Conservation (phyloP, 2,797 vertebrate species). For the Lates japonicus region DNA sequence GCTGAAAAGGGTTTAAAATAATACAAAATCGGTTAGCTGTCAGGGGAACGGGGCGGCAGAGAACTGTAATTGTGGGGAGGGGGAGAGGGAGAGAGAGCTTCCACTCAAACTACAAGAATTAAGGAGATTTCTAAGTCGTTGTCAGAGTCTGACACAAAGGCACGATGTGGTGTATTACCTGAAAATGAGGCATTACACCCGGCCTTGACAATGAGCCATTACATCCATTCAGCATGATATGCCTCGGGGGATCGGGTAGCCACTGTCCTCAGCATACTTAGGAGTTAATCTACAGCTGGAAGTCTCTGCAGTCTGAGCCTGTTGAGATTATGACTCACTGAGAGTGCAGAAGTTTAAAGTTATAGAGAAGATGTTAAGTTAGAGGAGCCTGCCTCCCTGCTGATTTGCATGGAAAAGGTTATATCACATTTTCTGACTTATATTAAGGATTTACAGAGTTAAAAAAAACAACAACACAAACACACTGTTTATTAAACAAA, state of each 20-base stretch:
- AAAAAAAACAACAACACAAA: not conserved
- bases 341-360: not conserved
- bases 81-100: slow-evolving; percentile 14
- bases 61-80: slow-evolving; percentile 43
- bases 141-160: slow-evolving; percentile 48
- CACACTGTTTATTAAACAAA: not conserved
- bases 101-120: slow-evolving; percentile 56
- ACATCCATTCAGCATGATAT: slow-evolving; percentile 34
- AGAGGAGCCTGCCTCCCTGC: not conserved
- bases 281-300: slow-evolving; percentile 2
- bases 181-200: slow-evolving; percentile 38
- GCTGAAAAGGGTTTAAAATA: slow-evolving; percentile 57
- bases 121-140: slow-evolving; percentile 56
- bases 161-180: slow-evolving; percentile 43
- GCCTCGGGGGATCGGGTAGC: slow-evolving; percentile 31
- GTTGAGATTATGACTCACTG: not conserved
- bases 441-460: not conserved
- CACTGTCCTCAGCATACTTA: slow-evolving; percentile 3
- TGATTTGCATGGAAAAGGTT: not conserved
- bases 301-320: not conserved
- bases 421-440: not conserved
- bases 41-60: slow-evolving; percentile 54
- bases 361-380: not conserved
- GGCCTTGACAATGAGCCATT: slow-evolving; percentile 43
- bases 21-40: slow-evolving; percentile 71